Conservation (phyloP, 2,113 vertebrate species). For the Chaenocephalus aceratus region DNA sequence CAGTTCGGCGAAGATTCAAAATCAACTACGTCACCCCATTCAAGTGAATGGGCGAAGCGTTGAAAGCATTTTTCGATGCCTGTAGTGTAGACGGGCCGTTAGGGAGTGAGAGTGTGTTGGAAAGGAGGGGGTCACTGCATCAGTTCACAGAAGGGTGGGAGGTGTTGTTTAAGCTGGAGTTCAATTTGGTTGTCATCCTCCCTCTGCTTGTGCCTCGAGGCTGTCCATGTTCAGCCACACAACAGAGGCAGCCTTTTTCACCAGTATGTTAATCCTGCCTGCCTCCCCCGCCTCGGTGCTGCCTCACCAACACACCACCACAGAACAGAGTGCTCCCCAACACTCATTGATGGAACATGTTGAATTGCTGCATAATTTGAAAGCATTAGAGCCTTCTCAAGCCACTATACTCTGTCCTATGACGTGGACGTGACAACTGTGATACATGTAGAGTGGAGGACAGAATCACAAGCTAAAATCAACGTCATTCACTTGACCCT, state of each 20-base stretch:
- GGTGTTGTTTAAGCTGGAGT: constrained; percentile 54
- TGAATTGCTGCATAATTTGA: constrained; percentile 43
- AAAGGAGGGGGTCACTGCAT: background rate
- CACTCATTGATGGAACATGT: constrained; percentile 38
- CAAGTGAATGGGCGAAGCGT: too few relatives aligned
- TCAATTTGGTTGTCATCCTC: constrained; percentile 67
- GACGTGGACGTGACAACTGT: constrained; percentile 38
- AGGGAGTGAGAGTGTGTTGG: too few relatives aligned
- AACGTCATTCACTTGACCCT: constrained; percentile 67
- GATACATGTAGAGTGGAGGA: constrained; percentile 11
- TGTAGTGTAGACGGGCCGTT: too few relatives aligned
- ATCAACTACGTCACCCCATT: too few relatives aligned
- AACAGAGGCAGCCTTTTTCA: constrained; percentile 76
- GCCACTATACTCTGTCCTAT: constrained; percentile 7
- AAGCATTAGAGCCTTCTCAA: constrained; percentile 21
- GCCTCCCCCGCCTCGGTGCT: constrained; percentile 58
- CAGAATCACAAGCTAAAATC: constrained; percentile 25
- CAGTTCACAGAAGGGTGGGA: constrained; percentile 51
- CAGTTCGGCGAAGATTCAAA: too few relatives aligned
- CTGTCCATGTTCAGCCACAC: constrained; percentile 58
- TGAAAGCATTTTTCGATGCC: too few relatives aligned
- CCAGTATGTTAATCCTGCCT: constrained; percentile 74
- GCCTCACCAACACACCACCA: constrained; percentile 56
- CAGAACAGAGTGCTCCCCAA: constrained; percentile 59
- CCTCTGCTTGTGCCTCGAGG: constrained; percentile 66